Conservation (phyloP, 2,113 vertebrate genomes). For the Elephas maximus region DNA sequence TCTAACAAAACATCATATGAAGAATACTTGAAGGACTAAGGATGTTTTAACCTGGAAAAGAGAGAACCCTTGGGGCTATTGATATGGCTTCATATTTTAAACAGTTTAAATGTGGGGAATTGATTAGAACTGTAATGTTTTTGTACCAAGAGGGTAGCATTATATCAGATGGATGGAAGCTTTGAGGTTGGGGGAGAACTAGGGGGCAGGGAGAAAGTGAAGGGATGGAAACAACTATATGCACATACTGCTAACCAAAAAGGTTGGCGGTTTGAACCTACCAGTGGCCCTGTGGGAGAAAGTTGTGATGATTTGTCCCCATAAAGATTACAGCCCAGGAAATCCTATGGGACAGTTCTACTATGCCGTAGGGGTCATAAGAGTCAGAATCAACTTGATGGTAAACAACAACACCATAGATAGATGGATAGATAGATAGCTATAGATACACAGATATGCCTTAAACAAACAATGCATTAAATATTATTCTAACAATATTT, state of each 20-base stretch:
- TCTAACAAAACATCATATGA: neutral
- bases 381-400: too few relatives aligned
- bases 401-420: too few relatives aligned
- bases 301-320: too few relatives aligned
- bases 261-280: too few relatives aligned
- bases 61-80: neutral
- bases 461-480: neutral
- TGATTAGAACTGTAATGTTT: conserved; percentile 39
- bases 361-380: too few relatives aligned
- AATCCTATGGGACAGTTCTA: too few relatives aligned
- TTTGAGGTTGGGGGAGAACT: neutral
- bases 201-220: neutral
- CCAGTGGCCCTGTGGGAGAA: too few relatives aligned
- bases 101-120: conserved; percentile 47
- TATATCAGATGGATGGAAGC: neutral
- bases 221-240: neutral
- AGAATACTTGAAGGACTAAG: conserved; percentile 9
- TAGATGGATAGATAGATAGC: too few relatives aligned
- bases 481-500: conserved; percentile 44
- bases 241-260: too few relatives aligned
- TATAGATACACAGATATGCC: neutral
- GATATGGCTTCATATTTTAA: conserved; percentile 53
- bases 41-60: conserved; percentile 38
- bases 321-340: too few relatives aligned
- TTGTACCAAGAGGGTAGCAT: neutral